Base-by-base conservation (phyloP, 1,140 invertebrate genomes). In the Nasonia giraulti region DNA sequence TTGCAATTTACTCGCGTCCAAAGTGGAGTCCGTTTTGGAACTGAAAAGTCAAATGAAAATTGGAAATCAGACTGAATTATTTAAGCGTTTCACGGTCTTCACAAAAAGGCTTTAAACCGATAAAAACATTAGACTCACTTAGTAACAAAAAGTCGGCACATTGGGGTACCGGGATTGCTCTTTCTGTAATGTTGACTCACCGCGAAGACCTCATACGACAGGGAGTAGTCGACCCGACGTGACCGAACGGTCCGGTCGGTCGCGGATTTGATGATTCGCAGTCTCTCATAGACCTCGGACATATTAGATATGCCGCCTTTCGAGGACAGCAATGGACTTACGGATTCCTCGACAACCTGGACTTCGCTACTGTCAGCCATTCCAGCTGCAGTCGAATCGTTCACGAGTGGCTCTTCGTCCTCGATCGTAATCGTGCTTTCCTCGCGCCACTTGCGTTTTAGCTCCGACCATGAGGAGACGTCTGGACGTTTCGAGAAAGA, bases 351-450 rank as follows among this genome's bases (percentile, higher is more conserved):
- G 7, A 92, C 86, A 20, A 92, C 89, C 82, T 92, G 86, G 1
- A 93, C 85, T 73, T 93, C 91, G 14, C 88, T 90, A 37, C 50
- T 84, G 71, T 91, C 89, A 8, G n/a, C 4, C 0, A 78, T 55
- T n/a, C 91, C 89, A 8, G 50, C 27, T 0, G 79, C 71, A 12
- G 17, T 23, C 37, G 77, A 78, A 33, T 77, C 81, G 2, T 80
- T 44, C n/a, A 62, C 71, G 20, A 11, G 11, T 69, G 88, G 87
- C 14, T 93, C 91, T 37, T 93, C 92, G 69, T 93, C 92, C 27
- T 91, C 90, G 23, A 93, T 93, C 0, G 91, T 92, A 7, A 93
- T 93, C 0, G 91, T 93, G 80, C 91, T 92, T 62, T 91, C 90
- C 6, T 93, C 92, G 20, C 87, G 87, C 91, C 91, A 92, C 79